phyloP scores from a whole-genome alignment of 2,113 vertebrate genomes.

The Perccottus glenii region DNA sequence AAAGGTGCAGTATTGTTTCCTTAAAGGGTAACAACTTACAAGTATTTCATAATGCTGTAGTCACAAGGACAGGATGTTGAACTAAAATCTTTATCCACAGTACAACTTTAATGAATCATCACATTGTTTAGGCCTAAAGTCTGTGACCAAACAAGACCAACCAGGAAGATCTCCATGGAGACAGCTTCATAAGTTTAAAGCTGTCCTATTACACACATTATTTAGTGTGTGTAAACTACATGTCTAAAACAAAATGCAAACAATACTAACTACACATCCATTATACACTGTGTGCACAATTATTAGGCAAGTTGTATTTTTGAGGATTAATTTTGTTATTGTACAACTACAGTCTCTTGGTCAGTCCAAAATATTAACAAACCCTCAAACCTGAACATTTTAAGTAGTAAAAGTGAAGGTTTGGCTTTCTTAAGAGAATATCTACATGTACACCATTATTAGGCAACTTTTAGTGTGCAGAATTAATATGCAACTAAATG shows the following conservation, averaged over 20 bases:
- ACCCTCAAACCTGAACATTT: no score
- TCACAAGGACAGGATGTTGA: conserved; percentile 11
- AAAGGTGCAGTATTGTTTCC: background rate
- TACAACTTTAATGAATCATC: conserved; percentile 2
- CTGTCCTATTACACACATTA: background rate
- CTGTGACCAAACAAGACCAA: background rate
- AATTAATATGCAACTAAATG: no score
- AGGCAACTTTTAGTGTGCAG: no score
- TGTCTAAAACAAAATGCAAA: background rate
- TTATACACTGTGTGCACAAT: no score
- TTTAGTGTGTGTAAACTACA: background rate
- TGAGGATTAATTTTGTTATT: no score
- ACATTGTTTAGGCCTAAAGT: background rate
- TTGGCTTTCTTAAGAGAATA: no score
- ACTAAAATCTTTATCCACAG: background rate
- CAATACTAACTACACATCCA: no score
- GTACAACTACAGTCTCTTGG: no score
- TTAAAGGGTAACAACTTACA: background rate
- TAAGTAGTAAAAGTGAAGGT: no score
- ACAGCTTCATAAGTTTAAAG: background rate
- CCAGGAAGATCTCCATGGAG: background rate
- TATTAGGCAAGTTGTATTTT: no score
- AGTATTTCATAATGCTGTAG: conserved; percentile 2
- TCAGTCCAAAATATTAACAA: no score
- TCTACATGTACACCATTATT: no score